phyloP scores from a whole-genome alignment of 2,888 invertebrate genomes.

The Entomobrya multifasciata region DNA sequence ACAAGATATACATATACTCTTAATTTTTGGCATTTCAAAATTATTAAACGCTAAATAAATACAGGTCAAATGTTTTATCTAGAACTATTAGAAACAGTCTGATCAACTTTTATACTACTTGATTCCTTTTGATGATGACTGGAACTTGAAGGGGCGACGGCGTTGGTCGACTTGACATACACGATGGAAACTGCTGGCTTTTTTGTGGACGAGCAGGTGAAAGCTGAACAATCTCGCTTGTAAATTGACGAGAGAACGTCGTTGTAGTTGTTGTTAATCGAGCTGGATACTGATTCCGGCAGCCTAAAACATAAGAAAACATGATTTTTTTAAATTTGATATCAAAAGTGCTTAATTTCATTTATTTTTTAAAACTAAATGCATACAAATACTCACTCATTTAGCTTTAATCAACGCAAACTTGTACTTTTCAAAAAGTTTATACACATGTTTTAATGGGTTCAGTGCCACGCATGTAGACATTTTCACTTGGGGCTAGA shows the following conservation, averaged over 20 bases:
- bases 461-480: constrained; percentile 9
- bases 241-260: constrained; percentile 77
- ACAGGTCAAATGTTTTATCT: constrained; percentile 49
- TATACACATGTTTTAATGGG: neutral
- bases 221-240: constrained; percentile 78
- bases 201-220: constrained; percentile 70
- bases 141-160: constrained; percentile 28
- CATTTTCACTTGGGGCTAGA: constrained; percentile 51
- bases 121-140: constrained; percentile 38
- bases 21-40: constrained; percentile 59
- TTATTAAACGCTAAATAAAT: neutral
- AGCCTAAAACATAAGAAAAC: constrained; percentile 72
- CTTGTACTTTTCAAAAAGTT: constrained; percentile 26
- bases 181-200: constrained; percentile 47
- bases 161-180: constrained; percentile 20
- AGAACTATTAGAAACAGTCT: constrained; percentile 64
- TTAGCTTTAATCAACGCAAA: neutral
- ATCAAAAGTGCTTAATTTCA: too few relatives aligned
- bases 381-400: neutral
- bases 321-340: neutral
- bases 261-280: constrained; percentile 74
- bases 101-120: constrained; percentile 68
- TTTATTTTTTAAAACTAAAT: neutral
- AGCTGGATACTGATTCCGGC: constrained; percentile 77
- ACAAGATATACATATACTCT: neutral